Conservation (phyloP, 2,888 invertebrate genomes). For the Julus scandinavius region DNA sequence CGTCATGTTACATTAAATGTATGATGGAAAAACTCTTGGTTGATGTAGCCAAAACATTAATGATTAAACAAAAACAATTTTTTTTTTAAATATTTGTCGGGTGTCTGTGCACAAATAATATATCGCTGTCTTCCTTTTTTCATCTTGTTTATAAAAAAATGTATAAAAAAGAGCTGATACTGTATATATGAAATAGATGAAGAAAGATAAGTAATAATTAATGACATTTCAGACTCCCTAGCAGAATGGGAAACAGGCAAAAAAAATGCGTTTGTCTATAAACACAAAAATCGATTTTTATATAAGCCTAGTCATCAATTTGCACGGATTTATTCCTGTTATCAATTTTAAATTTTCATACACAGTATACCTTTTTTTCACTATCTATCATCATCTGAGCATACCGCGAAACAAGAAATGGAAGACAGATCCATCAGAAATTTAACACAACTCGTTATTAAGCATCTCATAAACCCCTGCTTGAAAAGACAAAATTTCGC, state of each 20-base stretch:
- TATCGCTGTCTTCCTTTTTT: neutral
- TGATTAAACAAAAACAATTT: too few relatives aligned
- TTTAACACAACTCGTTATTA: neutral
- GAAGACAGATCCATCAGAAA: neutral
- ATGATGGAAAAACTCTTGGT: too few relatives aligned
- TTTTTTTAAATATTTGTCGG: too few relatives aligned
- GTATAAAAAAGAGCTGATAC: neutral
- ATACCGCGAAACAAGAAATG: neutral
- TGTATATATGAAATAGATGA: neutral
- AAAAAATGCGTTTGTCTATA: slow-evolving; percentile 5
- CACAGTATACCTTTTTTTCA: neutral
- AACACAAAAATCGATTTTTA: neutral
- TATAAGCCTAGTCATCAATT: neutral
- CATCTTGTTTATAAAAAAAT: neutral
- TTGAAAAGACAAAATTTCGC: too few relatives aligned
- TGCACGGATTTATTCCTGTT: slow-evolving; percentile 27
- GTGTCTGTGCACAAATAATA: too few relatives aligned
- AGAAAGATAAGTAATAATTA: neutral
- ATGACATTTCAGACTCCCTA: slow-evolving; percentile 1
- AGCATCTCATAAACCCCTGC: neutral
- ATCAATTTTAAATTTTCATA: slow-evolving; percentile 5
- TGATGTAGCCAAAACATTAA: too few relatives aligned
- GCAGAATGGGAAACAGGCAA: neutral
- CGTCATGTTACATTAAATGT: too few relatives aligned
- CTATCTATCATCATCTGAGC: neutral